A percentile compares a stretch with the other conserved stretches of the same genome.
phyloP scores from a whole-genome alignment of 2,113 vertebrate genomes.

The Calonectris borealis region DNA sequence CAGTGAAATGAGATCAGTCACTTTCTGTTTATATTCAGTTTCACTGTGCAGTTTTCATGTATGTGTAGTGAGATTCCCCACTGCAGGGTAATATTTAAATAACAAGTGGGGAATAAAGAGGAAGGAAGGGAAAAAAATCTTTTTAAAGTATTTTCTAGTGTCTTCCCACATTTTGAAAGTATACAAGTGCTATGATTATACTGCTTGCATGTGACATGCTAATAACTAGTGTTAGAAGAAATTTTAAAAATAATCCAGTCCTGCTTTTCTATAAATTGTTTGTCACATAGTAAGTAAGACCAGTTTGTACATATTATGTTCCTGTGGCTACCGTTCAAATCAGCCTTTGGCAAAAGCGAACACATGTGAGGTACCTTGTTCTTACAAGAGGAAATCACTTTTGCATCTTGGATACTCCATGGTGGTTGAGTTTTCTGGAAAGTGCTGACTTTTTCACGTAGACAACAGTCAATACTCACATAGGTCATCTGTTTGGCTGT shows the following conservation, averaged over 20 bases:
- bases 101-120: not conserved
- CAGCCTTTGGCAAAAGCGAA: not conserved
- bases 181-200: not conserved
- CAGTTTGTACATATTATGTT: not conserved
- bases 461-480: not conserved
- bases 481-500: not conserved
- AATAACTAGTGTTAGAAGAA: not conserved
- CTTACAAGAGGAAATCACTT: not conserved
- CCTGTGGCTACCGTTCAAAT: not conserved
- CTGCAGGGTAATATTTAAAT: not conserved
- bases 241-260: not conserved
- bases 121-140: not conserved
- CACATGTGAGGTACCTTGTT: not conserved
- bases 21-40: slow-evolving; percentile 56
- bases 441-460: not conserved
- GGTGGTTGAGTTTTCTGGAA: not conserved
- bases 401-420: not conserved
- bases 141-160: not conserved
- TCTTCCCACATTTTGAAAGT: not conserved
- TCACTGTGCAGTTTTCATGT: slow-evolving; percentile 31
- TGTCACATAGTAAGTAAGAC: not conserved
- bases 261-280: not conserved
- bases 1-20: slow-evolving; percentile 52
- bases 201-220: not conserved
- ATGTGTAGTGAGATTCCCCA: not conserved